phyloP scores from a whole-genome alignment of 2,888 invertebrate species.

The Drosophila imparisetae region DNA sequence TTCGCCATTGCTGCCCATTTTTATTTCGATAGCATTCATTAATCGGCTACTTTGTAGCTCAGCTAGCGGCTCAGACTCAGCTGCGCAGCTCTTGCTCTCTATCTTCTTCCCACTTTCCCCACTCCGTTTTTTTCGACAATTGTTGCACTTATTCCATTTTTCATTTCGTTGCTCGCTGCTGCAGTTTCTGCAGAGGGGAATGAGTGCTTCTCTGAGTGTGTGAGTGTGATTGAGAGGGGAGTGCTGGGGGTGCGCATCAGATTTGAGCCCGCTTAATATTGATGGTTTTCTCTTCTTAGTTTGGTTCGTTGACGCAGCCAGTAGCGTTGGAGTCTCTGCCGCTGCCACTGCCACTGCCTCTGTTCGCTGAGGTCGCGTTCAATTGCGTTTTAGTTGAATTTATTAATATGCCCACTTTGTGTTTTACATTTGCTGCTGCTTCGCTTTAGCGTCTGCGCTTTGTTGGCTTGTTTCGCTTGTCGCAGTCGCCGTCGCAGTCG shows the following conservation, averaged over 20 bases:
- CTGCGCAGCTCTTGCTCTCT: slow-evolving; percentile 14
- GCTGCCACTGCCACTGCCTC: slow-evolving; percentile 4
- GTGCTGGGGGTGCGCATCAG: slow-evolving; percentile 47
- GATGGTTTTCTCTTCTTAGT: slow-evolving; percentile 54
- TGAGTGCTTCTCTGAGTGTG: slow-evolving; percentile 11
- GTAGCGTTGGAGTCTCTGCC: slow-evolving; percentile 39
- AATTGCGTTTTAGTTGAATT: slow-evolving; percentile 72
- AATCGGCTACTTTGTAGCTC: slow-evolving; percentile 54
- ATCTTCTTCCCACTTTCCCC: slow-evolving; percentile 27
- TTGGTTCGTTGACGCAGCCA: slow-evolving; percentile 27
- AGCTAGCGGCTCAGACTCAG: slow-evolving; percentile 33
- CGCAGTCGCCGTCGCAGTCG: slow-evolving; percentile 21
- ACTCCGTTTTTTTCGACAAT: slow-evolving; percentile 40
- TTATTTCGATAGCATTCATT: slow-evolving; percentile 34
- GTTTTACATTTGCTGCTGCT: slow-evolving; percentile 40
- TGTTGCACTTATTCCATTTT: slow-evolving; percentile 71
- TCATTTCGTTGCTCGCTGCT: slow-evolving; percentile 50
- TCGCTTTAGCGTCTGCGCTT: slow-evolving; percentile 39
- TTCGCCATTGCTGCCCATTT: slow-evolving; percentile 10
- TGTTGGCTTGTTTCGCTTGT: slow-evolving; percentile 54
- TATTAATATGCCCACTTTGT: slow-evolving; percentile 65
- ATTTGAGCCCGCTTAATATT: slow-evolving; percentile 73
- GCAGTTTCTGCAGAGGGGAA: slow-evolving; percentile 47
- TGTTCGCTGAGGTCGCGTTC: slow-evolving; percentile 59
- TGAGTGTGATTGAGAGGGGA: slow-evolving; percentile 8